Percentiles rank a stretch among this genome's conserved stretches.
Evolutionary conservation across 1,140 invertebrate genomes (phyloP).

Genomic region (Drosophila pseudoananassae): DNA sequence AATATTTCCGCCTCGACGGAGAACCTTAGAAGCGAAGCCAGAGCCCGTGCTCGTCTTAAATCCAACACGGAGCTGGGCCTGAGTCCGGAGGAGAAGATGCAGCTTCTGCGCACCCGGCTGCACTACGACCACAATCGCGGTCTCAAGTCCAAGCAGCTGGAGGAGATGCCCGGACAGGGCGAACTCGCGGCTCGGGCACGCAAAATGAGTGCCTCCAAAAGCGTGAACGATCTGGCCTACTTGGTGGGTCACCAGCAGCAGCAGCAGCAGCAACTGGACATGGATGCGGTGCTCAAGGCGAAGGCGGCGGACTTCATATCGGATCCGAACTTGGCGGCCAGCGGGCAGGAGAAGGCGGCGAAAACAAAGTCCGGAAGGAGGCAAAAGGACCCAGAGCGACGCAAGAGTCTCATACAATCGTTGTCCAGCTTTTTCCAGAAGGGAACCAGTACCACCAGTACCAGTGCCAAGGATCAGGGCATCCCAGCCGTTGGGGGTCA

Average conservation of each 20-base stretch:
- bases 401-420: slow-evolving; percentile 93
- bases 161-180: slow-evolving; percentile 18
- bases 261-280: slow-evolving; percentile 38
- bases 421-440: slow-evolving; percentile 92
- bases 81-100: slow-evolving; percentile 89
- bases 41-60: slow-evolving; percentile 88
- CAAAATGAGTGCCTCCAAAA: slow-evolving; percentile 82
- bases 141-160: slow-evolving; percentile 42
- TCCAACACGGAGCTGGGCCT: slow-evolving; percentile 90
- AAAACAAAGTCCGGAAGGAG: slow-evolving; percentile 85
- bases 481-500: slow-evolving; percentile 55
- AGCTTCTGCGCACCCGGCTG: slow-evolving; percentile 83
- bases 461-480: slow-evolving; percentile 57
- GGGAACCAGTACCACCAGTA: slow-evolving; percentile 64
- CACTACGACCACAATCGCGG: slow-evolving; percentile 64
- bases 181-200: slow-evolving; percentile 64
- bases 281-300: slow-evolving; percentile 38
- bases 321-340: slow-evolving; percentile 86
- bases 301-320: slow-evolving; percentile 84
- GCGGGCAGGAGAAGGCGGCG: slow-evolving; percentile 59
- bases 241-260: slow-evolving; percentile 54
- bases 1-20: slow-evolving; percentile 85
- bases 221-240: slow-evolving; percentile 83
- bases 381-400: slow-evolving; percentile 88
- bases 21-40: slow-evolving; percentile 88